These are phyloP conservation scores for Anas platyrhynchos DNA, from an alignment of 2,113 vertebrate species.

Conservation along the genomic window DNA sequence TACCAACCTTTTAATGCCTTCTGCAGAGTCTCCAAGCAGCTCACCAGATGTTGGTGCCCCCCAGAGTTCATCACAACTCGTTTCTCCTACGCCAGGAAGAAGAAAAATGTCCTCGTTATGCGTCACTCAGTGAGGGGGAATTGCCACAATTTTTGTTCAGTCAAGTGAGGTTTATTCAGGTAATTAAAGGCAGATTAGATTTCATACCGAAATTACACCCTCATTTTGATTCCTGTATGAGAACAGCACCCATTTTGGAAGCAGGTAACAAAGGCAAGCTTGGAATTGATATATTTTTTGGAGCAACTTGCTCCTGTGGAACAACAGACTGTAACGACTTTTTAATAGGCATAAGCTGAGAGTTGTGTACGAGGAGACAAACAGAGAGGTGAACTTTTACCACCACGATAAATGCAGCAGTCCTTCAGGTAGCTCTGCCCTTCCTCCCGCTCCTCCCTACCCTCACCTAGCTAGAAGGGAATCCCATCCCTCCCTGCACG, in stretches of 20 bases:
- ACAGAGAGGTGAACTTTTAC: neutral
- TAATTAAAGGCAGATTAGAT: neutral
- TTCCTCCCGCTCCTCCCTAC: neutral
- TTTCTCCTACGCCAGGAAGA: slow-evolving; percentile 85
- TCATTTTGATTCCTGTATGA: neutral
- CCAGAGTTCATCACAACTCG: slow-evolving; percentile 89
- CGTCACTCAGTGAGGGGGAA: neutral
- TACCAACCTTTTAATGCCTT: slow-evolving; percentile 94
- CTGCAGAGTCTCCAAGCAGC: slow-evolving; percentile 94
- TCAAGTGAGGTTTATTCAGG: neutral
- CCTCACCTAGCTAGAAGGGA: neutral
- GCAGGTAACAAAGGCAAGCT: neutral
- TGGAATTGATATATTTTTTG: neutral
- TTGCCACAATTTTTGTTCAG: neutral
- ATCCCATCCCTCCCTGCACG: neutral
- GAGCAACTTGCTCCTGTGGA: neutral
- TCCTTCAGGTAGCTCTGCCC: neutral
- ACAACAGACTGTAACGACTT: neutral
- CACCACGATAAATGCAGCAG: neutral
- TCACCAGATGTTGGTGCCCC: slow-evolving; percentile 93
- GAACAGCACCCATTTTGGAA: neutral
- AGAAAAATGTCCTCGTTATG: neutral
- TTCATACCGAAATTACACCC: neutral
- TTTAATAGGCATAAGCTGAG: neutral
- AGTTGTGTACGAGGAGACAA: neutral